These are phyloP conservation scores for Odontomyia ornata DNA, from an alignment of 2,888 invertebrate genomes.

Conservation along the genomic window DNA sequence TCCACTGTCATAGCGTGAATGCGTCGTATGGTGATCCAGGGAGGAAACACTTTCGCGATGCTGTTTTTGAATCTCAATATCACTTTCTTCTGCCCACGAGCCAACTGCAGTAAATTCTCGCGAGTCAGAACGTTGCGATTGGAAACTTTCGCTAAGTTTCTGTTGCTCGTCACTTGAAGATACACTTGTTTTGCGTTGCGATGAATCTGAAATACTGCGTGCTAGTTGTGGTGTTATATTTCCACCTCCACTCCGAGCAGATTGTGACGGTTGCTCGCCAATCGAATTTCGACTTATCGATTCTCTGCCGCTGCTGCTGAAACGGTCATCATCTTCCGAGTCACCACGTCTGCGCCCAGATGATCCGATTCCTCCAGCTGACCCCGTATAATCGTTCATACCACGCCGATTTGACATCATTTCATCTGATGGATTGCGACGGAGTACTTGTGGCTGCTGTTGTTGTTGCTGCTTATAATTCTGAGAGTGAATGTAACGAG, in stretches of 20 bases:
- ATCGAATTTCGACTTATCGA: slow-evolving; percentile 51
- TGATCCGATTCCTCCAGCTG: background rate
- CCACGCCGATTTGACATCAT: slow-evolving; percentile 44
- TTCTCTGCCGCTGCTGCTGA: slow-evolving; percentile 53
- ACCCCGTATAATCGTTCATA: slow-evolving; percentile 1
- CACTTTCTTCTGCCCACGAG: slow-evolving; percentile 67
- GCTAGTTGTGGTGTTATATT: slow-evolving; percentile 56
- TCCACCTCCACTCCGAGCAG: slow-evolving; percentile 53
- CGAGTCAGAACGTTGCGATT: slow-evolving; percentile 50
- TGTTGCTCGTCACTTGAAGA: slow-evolving; percentile 60
- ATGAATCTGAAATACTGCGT: slow-evolving; percentile 64
- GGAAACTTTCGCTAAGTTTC: slow-evolving; percentile 53
- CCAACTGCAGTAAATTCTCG: slow-evolving; percentile 51
- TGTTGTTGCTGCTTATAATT: slow-evolving; percentile 50
- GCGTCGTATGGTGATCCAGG: slow-evolving; percentile 56
- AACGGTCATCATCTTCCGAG: slow-evolving; percentile 55
- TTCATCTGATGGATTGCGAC: slow-evolving; percentile 52
- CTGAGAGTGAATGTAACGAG: slow-evolving; percentile 54
- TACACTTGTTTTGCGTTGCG: slow-evolving; percentile 63
- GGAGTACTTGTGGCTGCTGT: slow-evolving; percentile 48
- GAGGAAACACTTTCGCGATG: slow-evolving; percentile 61
- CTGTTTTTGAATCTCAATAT: slow-evolving; percentile 56
- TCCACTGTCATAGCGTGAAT: slow-evolving; percentile 45
- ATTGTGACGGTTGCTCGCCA: slow-evolving; percentile 53
- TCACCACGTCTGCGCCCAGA: slow-evolving; percentile 51